Evolutionary conservation across 2,113 vertebrate species (phyloP).

Genomic region (Rousettus leschenaultii): DNA sequence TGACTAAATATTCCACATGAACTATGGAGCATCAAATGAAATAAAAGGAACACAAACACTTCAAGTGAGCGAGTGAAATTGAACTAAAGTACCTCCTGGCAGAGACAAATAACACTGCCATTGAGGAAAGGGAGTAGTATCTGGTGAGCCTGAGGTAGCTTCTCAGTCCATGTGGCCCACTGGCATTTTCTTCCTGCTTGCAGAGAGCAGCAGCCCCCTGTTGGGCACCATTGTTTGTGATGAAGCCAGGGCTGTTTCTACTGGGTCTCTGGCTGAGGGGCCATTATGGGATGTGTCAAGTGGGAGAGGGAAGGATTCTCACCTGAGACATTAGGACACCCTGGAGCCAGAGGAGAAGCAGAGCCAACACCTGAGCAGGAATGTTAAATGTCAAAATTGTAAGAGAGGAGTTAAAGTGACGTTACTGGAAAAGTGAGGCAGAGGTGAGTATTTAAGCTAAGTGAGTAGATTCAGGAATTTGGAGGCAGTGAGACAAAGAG

Average conservation of each 20-base stretch:
- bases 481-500: background rate
- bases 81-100: background rate
- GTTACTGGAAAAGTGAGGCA: background rate
- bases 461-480: background rate
- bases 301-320: background rate
- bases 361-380: background rate
- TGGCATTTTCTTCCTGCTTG: background rate
- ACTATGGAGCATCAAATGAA: background rate
- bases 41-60: background rate
- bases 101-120: background rate
- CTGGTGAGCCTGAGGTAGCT: background rate
- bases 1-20: background rate
- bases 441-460: background rate
- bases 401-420: background rate
- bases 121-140: background rate
- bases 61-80: background rate
- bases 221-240: background rate
- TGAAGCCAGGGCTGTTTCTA: background rate
- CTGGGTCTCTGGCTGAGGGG: background rate
- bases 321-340: background rate
- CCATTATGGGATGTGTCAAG: background rate
- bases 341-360: background rate
- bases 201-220: background rate
- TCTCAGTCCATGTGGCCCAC: background rate
- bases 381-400: background rate